Evolutionary conservation across 2,113 vertebrate genomes (phyloP).

Genomic region (Bubo bubo): DNA sequence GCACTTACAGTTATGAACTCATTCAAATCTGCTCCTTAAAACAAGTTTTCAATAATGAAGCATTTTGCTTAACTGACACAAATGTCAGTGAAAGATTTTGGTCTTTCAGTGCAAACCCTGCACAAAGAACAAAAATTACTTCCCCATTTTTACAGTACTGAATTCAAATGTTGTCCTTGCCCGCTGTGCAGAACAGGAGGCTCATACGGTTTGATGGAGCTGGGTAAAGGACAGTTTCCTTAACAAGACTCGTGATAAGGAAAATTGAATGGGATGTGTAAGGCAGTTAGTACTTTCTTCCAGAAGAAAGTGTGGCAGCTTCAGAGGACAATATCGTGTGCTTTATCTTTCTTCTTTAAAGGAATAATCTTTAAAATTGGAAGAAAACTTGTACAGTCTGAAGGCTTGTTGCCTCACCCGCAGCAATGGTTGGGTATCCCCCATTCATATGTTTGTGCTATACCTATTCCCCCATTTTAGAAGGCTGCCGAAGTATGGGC

Average conservation of each 20-base stretch:
- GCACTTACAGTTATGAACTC: not conserved
- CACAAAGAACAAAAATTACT: not conserved
- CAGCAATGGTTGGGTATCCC: not conserved
- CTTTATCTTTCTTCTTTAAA: not conserved
- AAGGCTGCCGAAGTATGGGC: not conserved
- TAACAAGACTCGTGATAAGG: not conserved
- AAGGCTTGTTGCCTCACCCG: rapidly evolving
- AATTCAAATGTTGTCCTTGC: not conserved
- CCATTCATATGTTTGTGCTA: not conserved
- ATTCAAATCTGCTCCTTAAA: not conserved
- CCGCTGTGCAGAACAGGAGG: not conserved
- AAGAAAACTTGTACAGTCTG: not conserved
- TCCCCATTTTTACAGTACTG: not conserved
- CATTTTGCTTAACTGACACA: not conserved
- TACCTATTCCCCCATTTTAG: not conserved
- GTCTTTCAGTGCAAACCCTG: not conserved
- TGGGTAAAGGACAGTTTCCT: not conserved
- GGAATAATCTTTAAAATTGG: not conserved
- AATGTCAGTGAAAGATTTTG: not conserved
- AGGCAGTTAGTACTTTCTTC: not conserved
- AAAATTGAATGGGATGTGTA: not conserved
- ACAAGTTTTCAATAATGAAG: not conserved
- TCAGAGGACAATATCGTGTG: not conserved
- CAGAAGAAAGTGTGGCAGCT: not conserved
- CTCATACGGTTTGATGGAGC: not conserved